Evolutionary conservation across 2,888 invertebrate genomes (phyloP).

Genomic region (Acronicta psi): DNA sequence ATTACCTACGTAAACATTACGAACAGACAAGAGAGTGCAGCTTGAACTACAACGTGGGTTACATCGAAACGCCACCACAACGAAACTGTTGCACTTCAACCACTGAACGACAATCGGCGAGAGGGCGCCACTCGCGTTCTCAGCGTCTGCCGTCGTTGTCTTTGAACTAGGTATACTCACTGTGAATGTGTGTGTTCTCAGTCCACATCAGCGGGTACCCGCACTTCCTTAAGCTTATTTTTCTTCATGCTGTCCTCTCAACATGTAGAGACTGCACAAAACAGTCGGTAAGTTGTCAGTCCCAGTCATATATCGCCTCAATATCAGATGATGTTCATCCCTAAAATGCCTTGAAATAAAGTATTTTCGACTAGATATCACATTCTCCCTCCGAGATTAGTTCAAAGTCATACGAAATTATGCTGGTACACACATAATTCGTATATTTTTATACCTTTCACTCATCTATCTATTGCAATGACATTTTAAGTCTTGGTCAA

Average conservation of each 20-base stretch:
- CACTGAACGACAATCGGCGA: conserved; percentile 40
- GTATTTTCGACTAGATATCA: conserved; percentile 49
- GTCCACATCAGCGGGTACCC: conserved; percentile 21
- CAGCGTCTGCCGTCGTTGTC: conserved; percentile 24
- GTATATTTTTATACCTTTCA: conserved; percentile 37
- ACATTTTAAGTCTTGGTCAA: conserved; percentile 65
- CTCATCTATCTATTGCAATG: conserved; percentile 50
- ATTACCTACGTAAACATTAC: conserved; percentile 76
- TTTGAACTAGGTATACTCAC: conserved; percentile 17
- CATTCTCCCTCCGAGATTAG: conserved; percentile 46
- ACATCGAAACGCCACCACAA: conserved; percentile 35
- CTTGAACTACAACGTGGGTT: conserved; percentile 51
- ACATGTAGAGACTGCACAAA: conserved; percentile 13
- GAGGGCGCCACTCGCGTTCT: conserved; percentile 51
- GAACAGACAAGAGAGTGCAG: conserved; percentile 68
- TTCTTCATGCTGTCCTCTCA: conserved; percentile 18
- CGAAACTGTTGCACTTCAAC: conserved; percentile 33
- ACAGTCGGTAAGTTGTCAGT: conserved; percentile 22
- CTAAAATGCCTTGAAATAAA: conserved; percentile 40
- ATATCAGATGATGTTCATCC: conserved; percentile 34
- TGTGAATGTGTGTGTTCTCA: conserved; percentile 22
- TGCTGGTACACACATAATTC: conserved; percentile 41
- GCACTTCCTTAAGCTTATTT: conserved; percentile 7
- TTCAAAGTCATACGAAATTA: conserved; percentile 45
- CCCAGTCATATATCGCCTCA: conserved; percentile 25